Percentiles rank a stretch among this genome's conserved stretches.
phyloP scores from a whole-genome alignment of 2,113 vertebrate genomes.

The Corythornis vintsioides region DNA sequence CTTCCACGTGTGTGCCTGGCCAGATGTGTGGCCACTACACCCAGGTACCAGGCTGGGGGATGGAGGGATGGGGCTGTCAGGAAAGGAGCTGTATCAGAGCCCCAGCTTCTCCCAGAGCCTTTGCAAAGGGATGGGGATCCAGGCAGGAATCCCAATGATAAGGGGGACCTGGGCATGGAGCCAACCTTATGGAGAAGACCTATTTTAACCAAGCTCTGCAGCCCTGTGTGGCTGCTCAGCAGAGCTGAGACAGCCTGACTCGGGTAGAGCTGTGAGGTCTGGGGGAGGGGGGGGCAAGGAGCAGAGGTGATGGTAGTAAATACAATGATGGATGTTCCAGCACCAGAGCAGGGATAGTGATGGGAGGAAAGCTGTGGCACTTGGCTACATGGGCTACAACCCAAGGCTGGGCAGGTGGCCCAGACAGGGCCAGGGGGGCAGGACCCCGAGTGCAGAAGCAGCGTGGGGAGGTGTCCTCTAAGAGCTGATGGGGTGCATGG shows the following conservation, averaged over 20 bases:
- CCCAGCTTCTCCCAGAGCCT: background rate
- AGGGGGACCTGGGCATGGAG: too few species aligned
- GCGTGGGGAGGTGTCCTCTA: background rate
- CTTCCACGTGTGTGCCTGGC: constrained; percentile 33
- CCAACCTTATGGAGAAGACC: background rate
- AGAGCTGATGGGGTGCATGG: background rate
- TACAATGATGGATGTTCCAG: background rate
- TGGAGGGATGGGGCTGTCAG: background rate
- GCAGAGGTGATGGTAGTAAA: background rate
- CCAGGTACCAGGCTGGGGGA: constrained; percentile 64
- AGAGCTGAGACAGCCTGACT: background rate
- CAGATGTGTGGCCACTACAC: constrained; percentile 83
- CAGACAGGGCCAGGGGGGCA: background rate
- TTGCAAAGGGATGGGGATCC: background rate
- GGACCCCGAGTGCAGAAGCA: background rate
- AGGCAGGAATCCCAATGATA: background rate
- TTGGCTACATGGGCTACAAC: background rate
- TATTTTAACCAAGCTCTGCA: background rate
- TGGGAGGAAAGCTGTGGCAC: background rate
- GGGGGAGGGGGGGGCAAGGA: background rate
- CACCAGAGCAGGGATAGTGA: background rate
- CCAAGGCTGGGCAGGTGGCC: background rate
- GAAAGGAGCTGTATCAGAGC: background rate
- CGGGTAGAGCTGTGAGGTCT: background rate
- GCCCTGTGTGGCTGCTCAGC: background rate